Evolutionary conservation across 2,797 vertebrate species (phyloP), one percentile per base, ranked within the genome.

Genomic region (Meda fulgida): DNA sequence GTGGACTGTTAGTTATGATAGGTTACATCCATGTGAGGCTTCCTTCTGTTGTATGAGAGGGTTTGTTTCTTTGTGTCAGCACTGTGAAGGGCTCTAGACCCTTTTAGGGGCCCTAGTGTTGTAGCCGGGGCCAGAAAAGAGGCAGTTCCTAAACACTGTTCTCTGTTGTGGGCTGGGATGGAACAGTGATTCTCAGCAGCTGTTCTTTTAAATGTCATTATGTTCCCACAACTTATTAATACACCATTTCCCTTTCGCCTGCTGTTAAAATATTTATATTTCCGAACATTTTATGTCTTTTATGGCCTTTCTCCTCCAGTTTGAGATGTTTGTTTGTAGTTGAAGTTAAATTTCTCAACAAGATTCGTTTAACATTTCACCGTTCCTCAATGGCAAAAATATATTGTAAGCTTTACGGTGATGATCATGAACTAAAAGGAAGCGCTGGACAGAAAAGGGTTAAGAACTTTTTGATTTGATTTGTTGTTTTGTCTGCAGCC

Each of bases 381-480:
- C 3, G 21, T 5, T 16, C 34, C 5, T 19, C 9, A 13, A 2
- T 34, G 10, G 29, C 48, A 23, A 29, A 48, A 65, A 21, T 53
- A 21, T 53, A 38, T 38, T 82, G 38, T 23, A 48, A 60, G 21
- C 18, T 26, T 38, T 26, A 51, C 16, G 36, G 7, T 23, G 40
- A 16, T 71, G 82, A 83, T 63, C 58, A 83, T 75, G 43, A 81
- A 46, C 43, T 71, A 72, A 85, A 77, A 84, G 11, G 23, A 60
- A 5, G 21, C 8, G 29, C 23, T 23, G 87, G 92, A 87, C 88
- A 84, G 75, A 89, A 86, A 94, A 89, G 93, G 92, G 94, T 95
- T 94, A 93, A 93, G 82, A 86, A 31, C 92, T 89, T 92, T 94
- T 94, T 92, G 87, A 93, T 92, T 92, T 85, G 87, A 90, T 85